These are phyloP conservation scores for Pao palembangensis DNA, from an alignment of 2,113 vertebrate species.

Conservation along the genomic window DNA sequence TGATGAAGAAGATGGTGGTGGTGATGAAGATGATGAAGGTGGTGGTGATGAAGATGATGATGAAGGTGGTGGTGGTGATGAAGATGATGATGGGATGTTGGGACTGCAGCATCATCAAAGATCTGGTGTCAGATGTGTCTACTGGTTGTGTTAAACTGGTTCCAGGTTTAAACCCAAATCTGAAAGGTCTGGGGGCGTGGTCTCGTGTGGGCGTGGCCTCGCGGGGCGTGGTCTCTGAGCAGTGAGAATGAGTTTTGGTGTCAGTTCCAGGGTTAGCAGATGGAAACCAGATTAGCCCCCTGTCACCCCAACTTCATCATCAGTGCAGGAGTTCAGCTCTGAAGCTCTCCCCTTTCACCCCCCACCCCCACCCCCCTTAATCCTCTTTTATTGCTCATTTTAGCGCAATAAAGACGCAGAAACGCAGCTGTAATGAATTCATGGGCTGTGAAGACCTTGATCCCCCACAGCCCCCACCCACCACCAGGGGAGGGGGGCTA, in stretches of 20 bases:
- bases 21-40: no score
- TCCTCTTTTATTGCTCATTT: constrained; percentile 64
- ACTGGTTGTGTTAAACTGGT: background rate
- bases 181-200: no score
- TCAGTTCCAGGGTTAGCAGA: constrained; percentile 49
- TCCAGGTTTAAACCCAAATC: no score
- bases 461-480: constrained; percentile 21
- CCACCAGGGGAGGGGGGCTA: constrained; percentile 29
- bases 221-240: no score
- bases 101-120: no score
- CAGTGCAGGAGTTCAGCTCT: constrained; percentile 57
- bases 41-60: no score
- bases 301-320: constrained; percentile 39
- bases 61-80: no score
- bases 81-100: no score
- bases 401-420: constrained; percentile 46
- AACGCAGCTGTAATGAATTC: constrained; percentile 60
- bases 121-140: background rate
- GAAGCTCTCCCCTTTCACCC: background rate
- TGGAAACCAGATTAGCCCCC: constrained; percentile 61
- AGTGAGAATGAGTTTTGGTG: constrained; percentile 28
- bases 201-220: background rate
- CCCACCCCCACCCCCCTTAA: constrained; percentile 25
- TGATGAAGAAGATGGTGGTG: background rate
- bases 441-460: constrained; percentile 57